A percentile compares a stretch with the other conserved stretches of the same genome.
phyloP scores from a whole-genome alignment of 2,888 invertebrate species.

The Rhingia rostrata region DNA sequence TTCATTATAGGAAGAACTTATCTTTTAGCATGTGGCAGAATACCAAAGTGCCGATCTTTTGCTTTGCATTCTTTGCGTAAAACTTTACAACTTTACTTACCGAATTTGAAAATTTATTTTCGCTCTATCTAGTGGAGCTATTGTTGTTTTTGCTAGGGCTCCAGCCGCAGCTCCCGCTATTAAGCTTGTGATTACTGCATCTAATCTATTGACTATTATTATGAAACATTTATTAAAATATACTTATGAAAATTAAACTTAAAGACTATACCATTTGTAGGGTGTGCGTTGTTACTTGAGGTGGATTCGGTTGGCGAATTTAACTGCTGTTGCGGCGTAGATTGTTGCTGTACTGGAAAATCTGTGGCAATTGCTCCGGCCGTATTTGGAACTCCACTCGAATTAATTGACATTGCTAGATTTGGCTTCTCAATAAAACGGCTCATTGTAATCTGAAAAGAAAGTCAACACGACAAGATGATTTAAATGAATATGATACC shows the following conservation, averaged over 20 bases:
- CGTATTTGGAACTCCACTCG: conserved; percentile 75
- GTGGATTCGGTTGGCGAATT: conserved; percentile 18
- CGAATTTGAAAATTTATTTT: conserved; percentile 99
- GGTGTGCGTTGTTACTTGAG: conserved; percentile 4
- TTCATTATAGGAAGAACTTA: conserved; percentile 62
- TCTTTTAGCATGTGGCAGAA: background rate
- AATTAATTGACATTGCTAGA: conserved; percentile 82
- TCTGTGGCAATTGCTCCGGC: conserved; percentile 47
- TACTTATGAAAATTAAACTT: background rate
- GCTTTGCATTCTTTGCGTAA: conserved; percentile 38
- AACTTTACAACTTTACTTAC: conserved; percentile 80
- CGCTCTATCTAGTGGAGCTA: conserved; percentile 98
- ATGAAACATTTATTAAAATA: too few relatives aligned
- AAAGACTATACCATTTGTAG: conserved; percentile 9
- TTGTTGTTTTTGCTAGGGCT: conserved; percentile 96
- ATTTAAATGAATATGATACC: conserved; percentile 12
- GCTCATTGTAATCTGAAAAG: conserved; percentile 81
- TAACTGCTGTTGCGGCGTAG: background rate
- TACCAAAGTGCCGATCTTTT: background rate
- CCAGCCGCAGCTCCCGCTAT: conserved; percentile 97
- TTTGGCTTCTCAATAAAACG: conserved; percentile 82
- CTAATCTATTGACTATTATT: conserved; percentile 83
- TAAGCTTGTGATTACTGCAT: conserved; percentile 91
- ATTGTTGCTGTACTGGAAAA: conserved; percentile 5
- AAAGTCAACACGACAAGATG: background rate